Evolutionary conservation across 2,888 invertebrate genomes (phyloP).

Genomic region (Plebejus anna): DNA sequence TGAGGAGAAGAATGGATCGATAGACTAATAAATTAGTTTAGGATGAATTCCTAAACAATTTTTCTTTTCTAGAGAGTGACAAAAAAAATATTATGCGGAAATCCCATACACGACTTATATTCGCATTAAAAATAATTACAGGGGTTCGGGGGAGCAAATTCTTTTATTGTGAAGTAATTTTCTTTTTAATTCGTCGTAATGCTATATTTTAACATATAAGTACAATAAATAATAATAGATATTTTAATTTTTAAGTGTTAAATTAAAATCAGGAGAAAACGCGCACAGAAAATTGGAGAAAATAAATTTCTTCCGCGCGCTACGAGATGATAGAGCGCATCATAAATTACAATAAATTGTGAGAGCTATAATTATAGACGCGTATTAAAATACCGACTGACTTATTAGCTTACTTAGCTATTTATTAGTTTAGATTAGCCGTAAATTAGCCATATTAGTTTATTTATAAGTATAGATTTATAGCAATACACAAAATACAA

Average conservation of each 20-base stretch:
- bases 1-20: not conserved
- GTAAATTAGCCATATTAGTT: not conserved
- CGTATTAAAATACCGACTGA: not conserved
- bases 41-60: no score
- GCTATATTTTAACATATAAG: not conserved
- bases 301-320: conserved; percentile 2
- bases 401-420: not conserved
- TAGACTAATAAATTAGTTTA: not conserved
- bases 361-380: not conserved
- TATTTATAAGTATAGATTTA: no score
- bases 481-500: no score
- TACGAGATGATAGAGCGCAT: not conserved
- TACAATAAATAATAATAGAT: not conserved
- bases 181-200: not conserved
- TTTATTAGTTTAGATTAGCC: not conserved
- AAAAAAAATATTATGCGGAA: no score
- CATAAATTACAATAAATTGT: conserved; percentile 2
- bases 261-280: not conserved
- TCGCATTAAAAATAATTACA: no score
- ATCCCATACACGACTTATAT: no score
- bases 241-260: not conserved
- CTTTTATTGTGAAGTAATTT: not conserved
- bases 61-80: no score
- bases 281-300: not conserved
- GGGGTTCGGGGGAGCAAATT: no score